Percentiles rank a stretch among this genome's conserved stretches.
Conservation (phyloP, 64 coral and sea anemone genomes). For the Stylophora pistillata region DNA sequence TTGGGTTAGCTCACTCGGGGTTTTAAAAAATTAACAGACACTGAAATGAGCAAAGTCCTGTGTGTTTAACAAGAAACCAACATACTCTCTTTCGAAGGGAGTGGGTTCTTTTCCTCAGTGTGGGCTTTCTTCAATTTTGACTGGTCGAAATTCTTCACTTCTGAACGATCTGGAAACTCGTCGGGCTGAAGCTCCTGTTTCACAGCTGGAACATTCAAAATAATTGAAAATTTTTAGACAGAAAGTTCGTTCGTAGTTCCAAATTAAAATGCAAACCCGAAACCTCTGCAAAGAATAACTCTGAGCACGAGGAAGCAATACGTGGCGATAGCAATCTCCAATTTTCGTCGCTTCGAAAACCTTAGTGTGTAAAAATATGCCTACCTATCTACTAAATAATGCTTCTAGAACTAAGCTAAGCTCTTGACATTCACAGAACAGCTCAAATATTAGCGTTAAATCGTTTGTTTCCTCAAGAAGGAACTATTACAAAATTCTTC, state of each 20-base stretch:
- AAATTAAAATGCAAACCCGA: neutral
- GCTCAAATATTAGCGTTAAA: neutral
- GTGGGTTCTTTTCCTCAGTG: constrained; percentile 62
- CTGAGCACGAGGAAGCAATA: neutral
- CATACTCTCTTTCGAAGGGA: constrained; percentile 67
- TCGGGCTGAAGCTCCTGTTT: constrained; percentile 78
- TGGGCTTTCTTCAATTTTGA: constrained; percentile 49
- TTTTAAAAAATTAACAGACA: neutral
- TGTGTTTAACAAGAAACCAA: neutral
- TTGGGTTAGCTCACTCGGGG: neutral
- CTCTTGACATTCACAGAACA: neutral
- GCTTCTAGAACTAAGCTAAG: neutral
- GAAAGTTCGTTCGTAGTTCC: neutral
- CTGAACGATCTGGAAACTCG: constrained; percentile 60
- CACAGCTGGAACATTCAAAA: constrained; percentile 31
- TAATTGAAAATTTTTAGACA: neutral
- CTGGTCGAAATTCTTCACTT: constrained; percentile 50
- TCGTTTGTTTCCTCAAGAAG: neutral
- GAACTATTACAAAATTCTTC: constrained; percentile 5
- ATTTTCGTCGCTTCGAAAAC: neutral
- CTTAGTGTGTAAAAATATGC: neutral
- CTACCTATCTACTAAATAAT: neutral
- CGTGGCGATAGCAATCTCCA: neutral
- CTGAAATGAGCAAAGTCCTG: constrained; percentile 1
- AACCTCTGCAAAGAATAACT: neutral